These are phyloP conservation scores for Volucella zonaria DNA, from an alignment of 2,888 invertebrate genomes.

Conservation along the genomic window DNA sequence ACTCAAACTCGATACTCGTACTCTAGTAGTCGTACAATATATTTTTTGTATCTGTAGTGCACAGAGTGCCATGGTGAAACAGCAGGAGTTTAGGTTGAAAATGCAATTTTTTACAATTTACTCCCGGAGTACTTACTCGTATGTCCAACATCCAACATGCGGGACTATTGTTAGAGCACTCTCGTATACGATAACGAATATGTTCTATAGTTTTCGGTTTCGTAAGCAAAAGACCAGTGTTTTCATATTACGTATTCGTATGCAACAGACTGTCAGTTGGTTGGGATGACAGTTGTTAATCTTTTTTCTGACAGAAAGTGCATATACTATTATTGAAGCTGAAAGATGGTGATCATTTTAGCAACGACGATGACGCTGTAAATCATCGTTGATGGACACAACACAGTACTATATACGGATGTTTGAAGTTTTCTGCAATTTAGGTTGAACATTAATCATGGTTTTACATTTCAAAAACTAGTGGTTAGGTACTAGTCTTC, in stretches of 20 bases:
- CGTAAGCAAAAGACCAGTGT: not conserved
- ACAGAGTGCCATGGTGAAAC: slow-evolving; percentile 6
- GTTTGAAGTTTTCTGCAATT: slow-evolving; percentile 14
- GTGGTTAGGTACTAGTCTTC: not conserved
- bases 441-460: slow-evolving; percentile 26
- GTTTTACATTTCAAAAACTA: slow-evolving; percentile 27
- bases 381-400: slow-evolving; percentile 20
- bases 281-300: slow-evolving; percentile 42
- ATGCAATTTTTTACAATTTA: slow-evolving; percentile 71
- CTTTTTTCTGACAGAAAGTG: slow-evolving; percentile 12
- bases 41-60: not conserved
- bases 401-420: not conserved
- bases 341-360: slow-evolving; percentile 16
- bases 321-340: not conserved
- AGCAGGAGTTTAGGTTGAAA: slow-evolving; percentile 43
- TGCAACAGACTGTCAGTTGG: slow-evolving; percentile 29
- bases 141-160: slow-evolving; percentile 19
- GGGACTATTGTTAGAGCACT: slow-evolving; percentile 48
- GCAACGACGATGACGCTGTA: not conserved
- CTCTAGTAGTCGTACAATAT: not conserved
- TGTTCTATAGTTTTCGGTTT: not conserved
- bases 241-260: not conserved
- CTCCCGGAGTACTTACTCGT: slow-evolving; percentile 36
- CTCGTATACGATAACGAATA: too few relatives aligned
- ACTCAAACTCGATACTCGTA: too few relatives aligned